Conservation (phyloP, 2,797 vertebrate genomes). For the Rhadinocentrus ornatus region DNA sequence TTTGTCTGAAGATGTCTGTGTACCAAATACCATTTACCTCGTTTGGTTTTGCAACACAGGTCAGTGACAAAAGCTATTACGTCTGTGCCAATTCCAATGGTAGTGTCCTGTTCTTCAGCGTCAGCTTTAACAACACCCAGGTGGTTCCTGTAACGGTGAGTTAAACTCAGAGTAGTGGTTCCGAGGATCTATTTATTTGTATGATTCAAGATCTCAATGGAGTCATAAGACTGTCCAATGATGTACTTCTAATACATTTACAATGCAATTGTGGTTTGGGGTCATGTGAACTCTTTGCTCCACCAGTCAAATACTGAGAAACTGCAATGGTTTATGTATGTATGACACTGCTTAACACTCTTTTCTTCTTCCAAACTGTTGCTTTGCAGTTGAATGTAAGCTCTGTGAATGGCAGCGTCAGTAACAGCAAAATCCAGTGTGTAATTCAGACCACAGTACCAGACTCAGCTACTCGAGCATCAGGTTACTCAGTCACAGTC, state of each 20-base stretch:
- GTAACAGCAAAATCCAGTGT: conserved; percentile 30
- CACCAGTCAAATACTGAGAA: background rate
- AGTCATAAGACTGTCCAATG: no score
- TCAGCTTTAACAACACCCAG: rapidly evolving
- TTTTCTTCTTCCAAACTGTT: background rate
- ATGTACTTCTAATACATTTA: background rate
- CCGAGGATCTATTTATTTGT: background rate
- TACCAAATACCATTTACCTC: background rate
- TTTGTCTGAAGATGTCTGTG: background rate
- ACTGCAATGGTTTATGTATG: background rate
- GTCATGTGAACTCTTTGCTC: background rate
- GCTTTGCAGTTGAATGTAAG: conserved; percentile 32
- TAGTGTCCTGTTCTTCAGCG: background rate
- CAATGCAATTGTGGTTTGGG: background rate
- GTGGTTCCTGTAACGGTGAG: background rate
- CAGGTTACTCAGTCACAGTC: rapidly evolving
- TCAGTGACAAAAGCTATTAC: conserved; percentile 17
- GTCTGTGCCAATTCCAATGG: conserved; percentile 51
- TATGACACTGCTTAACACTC: background rate
- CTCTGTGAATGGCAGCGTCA: conserved; percentile 28
- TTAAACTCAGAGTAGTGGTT: background rate
- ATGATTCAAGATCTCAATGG: background rate
- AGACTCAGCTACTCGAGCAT: rapidly evolving
- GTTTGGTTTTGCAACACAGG: conserved; percentile 35
- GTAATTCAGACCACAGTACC: conserved; percentile 45